Base-by-base conservation (phyloP, 2,888 invertebrate species). In the Chrysopilus asiliformis region DNA sequence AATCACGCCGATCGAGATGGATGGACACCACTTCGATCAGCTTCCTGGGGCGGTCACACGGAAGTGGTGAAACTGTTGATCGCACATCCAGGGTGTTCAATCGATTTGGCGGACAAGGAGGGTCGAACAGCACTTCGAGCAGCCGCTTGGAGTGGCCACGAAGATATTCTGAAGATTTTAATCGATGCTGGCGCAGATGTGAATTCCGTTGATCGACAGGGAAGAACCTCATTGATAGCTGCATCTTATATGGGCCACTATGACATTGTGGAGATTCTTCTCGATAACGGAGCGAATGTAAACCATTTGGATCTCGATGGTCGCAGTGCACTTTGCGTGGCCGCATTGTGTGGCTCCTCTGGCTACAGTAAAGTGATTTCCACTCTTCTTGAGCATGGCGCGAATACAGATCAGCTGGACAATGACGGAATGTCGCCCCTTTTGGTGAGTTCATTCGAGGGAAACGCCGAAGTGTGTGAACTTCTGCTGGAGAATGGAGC, bases 171-270 rank as follows among this genome's bases (percentile, higher is more conserved):
- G 1, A 72, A 75, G 45, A 74, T 79, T 4, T 67, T 86, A 12
- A 66, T 85, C 29, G 76, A 78, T 39, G 76, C 82, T 33, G 82
- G 83, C 1, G 85, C 86, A 0, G 74, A 72, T 48, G 79, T 84
- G 0, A 86, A 86, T 59, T 71, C 77, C 15, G 81, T 86, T 3
- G 94, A 94, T 62, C 79, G 83, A 19, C 89, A 90, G 56, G 87
- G 85, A 12, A 73, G 94, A 45, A 94, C 94, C 0, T 89, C 94
- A 0, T 68, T 94, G 28, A 83, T 94, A 45, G 94, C 94, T 0
- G 91, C 93, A 13, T 90, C 93, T 0, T 94, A 93, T 63, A 94
- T 93, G 93, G 89, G 90, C 0, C 90, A 91, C 62, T 79, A 80
- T n/a, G 85, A 86, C 52, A 89, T 90, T 43, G 89, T 90, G 17